phyloP scores from a whole-genome alignment of 2,888 invertebrate species.

The Heliconius ismenius region DNA sequence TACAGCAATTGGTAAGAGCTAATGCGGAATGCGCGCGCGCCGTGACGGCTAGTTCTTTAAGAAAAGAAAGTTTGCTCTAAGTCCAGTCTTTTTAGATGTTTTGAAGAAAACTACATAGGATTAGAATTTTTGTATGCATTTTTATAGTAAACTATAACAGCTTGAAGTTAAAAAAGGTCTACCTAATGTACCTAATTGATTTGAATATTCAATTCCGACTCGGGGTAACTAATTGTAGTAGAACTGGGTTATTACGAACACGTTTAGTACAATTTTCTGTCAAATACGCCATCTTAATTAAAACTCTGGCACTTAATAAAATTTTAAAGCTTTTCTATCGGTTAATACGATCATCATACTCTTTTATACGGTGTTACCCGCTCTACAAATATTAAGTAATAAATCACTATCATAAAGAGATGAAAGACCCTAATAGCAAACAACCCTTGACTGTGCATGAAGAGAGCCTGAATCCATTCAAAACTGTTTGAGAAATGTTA shows the following conservation, averaged over 20 bases:
- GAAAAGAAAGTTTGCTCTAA: conserved; percentile 21
- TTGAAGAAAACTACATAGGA: neutral
- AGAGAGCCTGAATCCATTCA: neutral
- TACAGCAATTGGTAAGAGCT: too few relatives aligned
- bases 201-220: too few relatives aligned
- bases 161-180: too few relatives aligned
- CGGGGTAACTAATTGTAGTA: neutral
- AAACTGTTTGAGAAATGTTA: neutral
- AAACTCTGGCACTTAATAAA: neutral
- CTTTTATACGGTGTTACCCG: neutral
- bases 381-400: too few relatives aligned
- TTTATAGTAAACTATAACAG: too few relatives aligned
- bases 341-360: neutral
- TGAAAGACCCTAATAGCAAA: neutral
- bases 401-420: neutral
- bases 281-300: neutral
- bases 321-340: neutral
- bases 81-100: neutral
- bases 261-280: neutral
- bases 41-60: conserved; percentile 34
- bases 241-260: neutral
- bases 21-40: conserved; percentile 36
- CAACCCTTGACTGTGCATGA: neutral
- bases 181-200: too few relatives aligned
- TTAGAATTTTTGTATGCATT: too few relatives aligned